Percentiles rank a stretch among this genome's conserved stretches.
Evolutionary conservation across 2,888 invertebrate species (phyloP).

Genomic region (Theodoxus fluviatilis): DNA sequence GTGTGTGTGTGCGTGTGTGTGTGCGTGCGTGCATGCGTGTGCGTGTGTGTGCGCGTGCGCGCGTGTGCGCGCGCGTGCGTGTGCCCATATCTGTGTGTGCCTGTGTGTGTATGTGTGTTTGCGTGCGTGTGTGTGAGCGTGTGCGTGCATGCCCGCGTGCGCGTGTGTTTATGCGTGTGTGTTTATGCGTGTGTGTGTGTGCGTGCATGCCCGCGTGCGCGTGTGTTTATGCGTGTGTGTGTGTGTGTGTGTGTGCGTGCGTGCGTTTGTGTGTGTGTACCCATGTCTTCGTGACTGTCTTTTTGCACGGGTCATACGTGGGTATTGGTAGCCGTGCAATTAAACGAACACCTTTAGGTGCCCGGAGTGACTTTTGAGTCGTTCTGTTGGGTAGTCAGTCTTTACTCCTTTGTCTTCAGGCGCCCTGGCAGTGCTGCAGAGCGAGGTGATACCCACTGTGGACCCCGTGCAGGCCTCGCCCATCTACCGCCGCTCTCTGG

Average conservation of each 20-base stretch:
- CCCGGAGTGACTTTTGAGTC: no score
- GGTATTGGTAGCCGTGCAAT: no score
- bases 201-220: neutral
- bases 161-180: neutral
- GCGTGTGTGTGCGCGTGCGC: neutral
- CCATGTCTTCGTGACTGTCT: no score
- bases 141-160: no score
- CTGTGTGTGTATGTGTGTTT: no score
- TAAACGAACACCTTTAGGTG: no score
- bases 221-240: neutral
- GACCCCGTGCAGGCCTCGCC: slow-evolving; percentile 75
- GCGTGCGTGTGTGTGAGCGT: no score
- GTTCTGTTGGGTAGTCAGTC: neutral
- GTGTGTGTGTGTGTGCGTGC: neutral
- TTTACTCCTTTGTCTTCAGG: slow-evolving; percentile 43
- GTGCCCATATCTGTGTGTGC: no score
- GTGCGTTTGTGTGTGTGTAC: neutral
- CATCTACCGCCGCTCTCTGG: slow-evolving; percentile 75
- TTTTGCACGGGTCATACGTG: no score
- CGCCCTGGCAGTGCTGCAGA: slow-evolving; percentile 69
- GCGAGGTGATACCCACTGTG: slow-evolving; percentile 74
- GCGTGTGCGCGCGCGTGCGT: neutral
- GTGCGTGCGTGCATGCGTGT: neutral
- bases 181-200: neutral
- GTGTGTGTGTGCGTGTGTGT: neutral